phyloP scores from a whole-genome alignment of 2,797 vertebrate species.

The Cynodonichthys magdalenae region DNA sequence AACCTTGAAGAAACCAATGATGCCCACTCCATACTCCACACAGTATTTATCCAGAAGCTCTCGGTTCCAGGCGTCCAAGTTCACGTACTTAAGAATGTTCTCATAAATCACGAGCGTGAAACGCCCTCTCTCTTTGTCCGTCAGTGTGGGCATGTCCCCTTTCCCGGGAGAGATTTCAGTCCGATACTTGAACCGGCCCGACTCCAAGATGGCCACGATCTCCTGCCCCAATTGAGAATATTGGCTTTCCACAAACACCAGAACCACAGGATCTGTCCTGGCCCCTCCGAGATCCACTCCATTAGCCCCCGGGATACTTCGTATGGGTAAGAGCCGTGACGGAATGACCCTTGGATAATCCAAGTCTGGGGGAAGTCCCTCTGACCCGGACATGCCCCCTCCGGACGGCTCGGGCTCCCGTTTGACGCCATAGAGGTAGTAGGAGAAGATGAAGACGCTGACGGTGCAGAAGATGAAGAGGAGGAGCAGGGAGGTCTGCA shows the following conservation, averaged over 20 bases:
- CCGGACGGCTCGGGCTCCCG: constrained; percentile 91
- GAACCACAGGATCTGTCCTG: constrained; percentile 93
- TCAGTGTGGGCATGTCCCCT: constrained; percentile 97
- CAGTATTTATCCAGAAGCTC: constrained; percentile 99
- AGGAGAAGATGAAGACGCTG: constrained; percentile 96
- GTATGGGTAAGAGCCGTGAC: constrained; percentile 87
- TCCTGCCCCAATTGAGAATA: constrained; percentile 99
- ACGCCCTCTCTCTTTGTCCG: constrained; percentile 94
- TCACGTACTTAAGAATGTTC: constrained; percentile 98
- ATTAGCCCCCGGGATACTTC: constrained; percentile 67
- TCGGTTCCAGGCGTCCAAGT: constrained; percentile 98
- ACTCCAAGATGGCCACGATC: constrained; percentile 97
- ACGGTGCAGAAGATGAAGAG: constrained; percentile 95
- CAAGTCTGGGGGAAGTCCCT: constrained; percentile 84
- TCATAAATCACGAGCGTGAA: constrained; percentile 96
- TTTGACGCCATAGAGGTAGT: constrained; percentile 98
- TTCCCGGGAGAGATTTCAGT: constrained; percentile 97
- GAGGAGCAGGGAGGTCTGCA: constrained; percentile 93
- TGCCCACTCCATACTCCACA: constrained; percentile 96
- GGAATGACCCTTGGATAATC: constrained; percentile 89
- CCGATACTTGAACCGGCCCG: constrained; percentile 93
- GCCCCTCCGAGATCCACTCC: constrained; percentile 77
- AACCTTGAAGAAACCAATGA: constrained; percentile 99
- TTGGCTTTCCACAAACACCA: constrained; percentile 98
- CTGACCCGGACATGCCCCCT: constrained; percentile 73